Conservation (phyloP, 1,140 invertebrate species). For the Palaemon carinicauda region DNA sequence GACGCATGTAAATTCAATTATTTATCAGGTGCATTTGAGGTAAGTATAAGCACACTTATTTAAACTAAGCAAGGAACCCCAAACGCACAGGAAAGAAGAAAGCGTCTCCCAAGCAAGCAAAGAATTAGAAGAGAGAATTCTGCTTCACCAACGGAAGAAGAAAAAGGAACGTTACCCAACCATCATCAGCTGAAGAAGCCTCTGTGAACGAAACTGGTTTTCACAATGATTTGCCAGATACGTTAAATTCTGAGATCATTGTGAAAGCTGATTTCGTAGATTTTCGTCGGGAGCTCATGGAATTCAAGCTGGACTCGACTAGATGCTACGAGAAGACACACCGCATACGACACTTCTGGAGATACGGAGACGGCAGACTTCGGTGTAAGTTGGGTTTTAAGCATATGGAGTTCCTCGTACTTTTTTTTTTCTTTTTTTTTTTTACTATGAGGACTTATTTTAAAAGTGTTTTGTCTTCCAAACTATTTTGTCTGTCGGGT, state of each 20-base stretch:
- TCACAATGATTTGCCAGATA: conserved; percentile 91
- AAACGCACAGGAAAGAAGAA: neutral
- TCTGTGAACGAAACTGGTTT: conserved; percentile 81
- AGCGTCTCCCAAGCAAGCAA: too few species aligned
- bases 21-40: too few species aligned
- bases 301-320: too few species aligned
- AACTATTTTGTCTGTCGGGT: too few species aligned
- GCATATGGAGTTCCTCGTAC: too few species aligned
- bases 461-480: too few species aligned
- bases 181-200: neutral
- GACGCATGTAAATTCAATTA: too few species aligned
- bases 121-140: too few species aligned
- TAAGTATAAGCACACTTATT: neutral
- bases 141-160: too few species aligned
- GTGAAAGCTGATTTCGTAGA: conserved; percentile 90
- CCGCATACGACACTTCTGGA: neutral
- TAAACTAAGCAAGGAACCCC: neutral
- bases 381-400: neutral
- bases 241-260: conserved; percentile 87
- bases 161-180: neutral
- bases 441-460: too few species aligned
- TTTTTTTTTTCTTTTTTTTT: too few species aligned
- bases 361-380: neutral
- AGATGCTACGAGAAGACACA: neutral
- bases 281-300: conserved; percentile 1